Evolutionary conservation across 2,888 invertebrate genomes (phyloP), one percentile per base, ranked within the genome.

Genomic region (Xylota sylvarum): DNA sequence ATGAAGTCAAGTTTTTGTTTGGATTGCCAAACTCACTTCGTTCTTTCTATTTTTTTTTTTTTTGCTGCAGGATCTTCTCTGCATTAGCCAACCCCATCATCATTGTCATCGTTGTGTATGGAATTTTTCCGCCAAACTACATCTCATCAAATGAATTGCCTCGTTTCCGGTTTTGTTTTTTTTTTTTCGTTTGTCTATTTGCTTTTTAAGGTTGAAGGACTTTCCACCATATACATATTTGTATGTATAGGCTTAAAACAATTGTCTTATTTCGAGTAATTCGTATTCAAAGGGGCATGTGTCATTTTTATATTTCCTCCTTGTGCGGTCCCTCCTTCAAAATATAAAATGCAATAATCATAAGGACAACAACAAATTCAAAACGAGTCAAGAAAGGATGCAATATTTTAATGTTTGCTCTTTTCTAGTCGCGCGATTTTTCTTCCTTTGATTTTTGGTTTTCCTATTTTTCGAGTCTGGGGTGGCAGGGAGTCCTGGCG

Each of bases 281-380:
- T 87, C 87, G 87, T 87, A 87, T 87, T 87, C 87, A 87, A 80
- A 77, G 74, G 78, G 83, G 83, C 87, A 87, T 87, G 87, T 87
- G 83, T 83, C 87, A 79, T 83, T 83, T 83, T 87, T 82, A 72
- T 82, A 73, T 73, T 82, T 83, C 86, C 79, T 60, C 35, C 27
- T 74, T 40, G 37, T 10, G 48, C 17, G 50, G 46, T 30, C 4
- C 60, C 58, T 70, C 64, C 50, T 23, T 58, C 32, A 7, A 37
- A 56, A 32, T 23, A 23, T 23, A 35, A 52, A 73, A 9, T 72
- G 67, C 72, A 82, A 81, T 85, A 81, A 81, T 77, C 70, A 76
- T 85, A 85, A 85, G 70, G 77, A 64, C 77, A 82, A 69, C 58
- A 72, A 77, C 27, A 81, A 70, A n/a, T n/a, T n/a, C n/a, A n/a